Evolutionary conservation across 2,113 vertebrate genomes (phyloP), one percentile per base, ranked within the genome.

Genomic region (Rhynchomys soricoides): DNA sequence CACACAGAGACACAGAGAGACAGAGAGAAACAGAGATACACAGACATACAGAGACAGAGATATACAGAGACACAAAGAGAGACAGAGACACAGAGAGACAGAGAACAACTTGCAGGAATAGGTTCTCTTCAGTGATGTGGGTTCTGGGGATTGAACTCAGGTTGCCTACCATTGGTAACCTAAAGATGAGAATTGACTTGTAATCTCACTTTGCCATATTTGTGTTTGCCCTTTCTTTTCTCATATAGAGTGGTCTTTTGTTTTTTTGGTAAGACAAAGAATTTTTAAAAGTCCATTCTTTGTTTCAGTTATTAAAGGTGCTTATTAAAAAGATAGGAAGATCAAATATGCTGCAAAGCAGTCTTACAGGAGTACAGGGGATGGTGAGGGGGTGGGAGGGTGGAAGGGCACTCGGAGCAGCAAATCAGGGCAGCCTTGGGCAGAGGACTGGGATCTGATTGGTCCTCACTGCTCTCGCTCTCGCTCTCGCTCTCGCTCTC

Each of bases 241-340:
- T 70, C 17, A 3, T 26, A 4, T 66, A 86, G 11, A 77, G 21
- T 82, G 45, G 13, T 15, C 89, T 62, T 62, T 62, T 62, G 59
- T 62, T 45, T 78, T n/a, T 64, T 85, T 59, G 9, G 15, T 59
- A 59, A 45, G 45, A 16, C 40, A 86, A 79, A 59, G 59, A 31
- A 24, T 19, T 8, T 70, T 82, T 85, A 3, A 34, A 94, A 21
- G 57, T 71, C 83, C 19, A 34, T 7, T 66, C 13, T 83, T 87
- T 81, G 8, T 62, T 43, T 87, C n/a, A 70, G 15, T 68, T 91
- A 75, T 82, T 94, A 81, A 89, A 91, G 40, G 40, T 29, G 52
- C 5, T 66, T 77, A 79, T 82, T 95, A 82, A 93, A 94, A 93
- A 79, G 29, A 77, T 8, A 62, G 3, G 66, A 86, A 89, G 48